Conservation (phyloP, 2,113 vertebrate species). For the Serilophus lunatus region DNA sequence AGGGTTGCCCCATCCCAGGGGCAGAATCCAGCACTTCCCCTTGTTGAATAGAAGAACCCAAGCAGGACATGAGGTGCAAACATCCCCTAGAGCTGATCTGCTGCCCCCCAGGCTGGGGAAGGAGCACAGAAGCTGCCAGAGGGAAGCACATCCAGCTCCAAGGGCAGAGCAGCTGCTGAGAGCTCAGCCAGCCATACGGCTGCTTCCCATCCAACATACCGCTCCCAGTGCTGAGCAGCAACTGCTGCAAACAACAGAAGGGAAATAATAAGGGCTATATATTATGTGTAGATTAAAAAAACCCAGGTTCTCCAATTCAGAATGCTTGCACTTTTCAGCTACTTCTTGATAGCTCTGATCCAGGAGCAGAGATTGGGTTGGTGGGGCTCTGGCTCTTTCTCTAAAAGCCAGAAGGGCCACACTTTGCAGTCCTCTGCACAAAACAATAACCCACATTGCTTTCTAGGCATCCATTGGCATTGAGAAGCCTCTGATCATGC, state of each 20-base stretch:
- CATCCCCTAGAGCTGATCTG: background rate
- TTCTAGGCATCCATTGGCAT: background rate
- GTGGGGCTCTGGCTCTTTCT: background rate
- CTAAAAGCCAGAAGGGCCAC: background rate
- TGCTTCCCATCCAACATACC: background rate
- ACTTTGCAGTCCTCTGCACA: background rate
- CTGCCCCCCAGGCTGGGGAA: background rate
- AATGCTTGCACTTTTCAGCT: background rate
- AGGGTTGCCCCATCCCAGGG: too few relatives aligned
- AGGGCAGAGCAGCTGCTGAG: conserved; percentile 41
- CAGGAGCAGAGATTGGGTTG: background rate
- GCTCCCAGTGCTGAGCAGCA: background rate
- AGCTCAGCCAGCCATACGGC: conserved; percentile 32
- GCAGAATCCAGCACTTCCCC: too few relatives aligned
- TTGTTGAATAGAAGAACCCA: background rate
- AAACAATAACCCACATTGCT: background rate
- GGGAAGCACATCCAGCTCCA: background rate
- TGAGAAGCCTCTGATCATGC: background rate
- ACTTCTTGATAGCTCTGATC: background rate
- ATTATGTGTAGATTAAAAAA: background rate
- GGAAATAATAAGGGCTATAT: conserved; percentile 20
- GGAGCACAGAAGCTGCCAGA: background rate
- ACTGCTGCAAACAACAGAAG: conserved; percentile 51
- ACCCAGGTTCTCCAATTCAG: background rate
- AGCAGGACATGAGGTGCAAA: background rate